Evolutionary conservation across 2,888 invertebrate genomes (phyloP), one percentile per base, ranked within the genome.

Genomic region (Neoaliturus tenellus): DNA sequence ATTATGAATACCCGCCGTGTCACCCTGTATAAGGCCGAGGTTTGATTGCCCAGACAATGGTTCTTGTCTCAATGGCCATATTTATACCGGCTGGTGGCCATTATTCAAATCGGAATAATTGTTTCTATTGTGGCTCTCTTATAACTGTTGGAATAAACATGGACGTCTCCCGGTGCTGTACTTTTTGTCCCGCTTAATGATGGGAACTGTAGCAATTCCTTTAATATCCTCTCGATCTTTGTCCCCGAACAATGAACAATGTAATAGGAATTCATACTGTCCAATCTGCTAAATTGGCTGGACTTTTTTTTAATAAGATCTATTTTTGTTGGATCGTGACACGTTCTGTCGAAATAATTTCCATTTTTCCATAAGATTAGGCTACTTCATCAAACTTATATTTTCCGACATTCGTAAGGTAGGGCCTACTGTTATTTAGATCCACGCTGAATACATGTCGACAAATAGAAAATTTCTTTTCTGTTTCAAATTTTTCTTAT

Each of bases 61-160:
- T 23, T 1, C 48, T 55, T 55, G 78, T 78, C 55, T 78, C 78
- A 55, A 78, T 78, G 78, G 78, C 78, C 78, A 80, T 83, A 83
- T 80, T 83, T 83, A 83, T 62, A 31, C 83, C 69, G 67, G 48
- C 31, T 69, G 81, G 67, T 67, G 83, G 67, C 78, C 80, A 83
- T 83, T 83, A 83, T 83, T 83, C 80, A 83, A 83, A 83, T 83
- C 80, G 78, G 78, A 83, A 78, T 83, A 83, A 83, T 83, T 83
- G 83, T 83, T 83, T 80, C 83, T 75, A 83, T 83, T 83, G 83
- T 83, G 83, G 62, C 31, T 83, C 82, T 80, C 82, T 83, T 73
- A 83, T 78, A 82, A 82, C 82, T 55, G 44, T 73, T 58, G 78
- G 78, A 44, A 81, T 81, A 81, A 81, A 81, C 69, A 69, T 81